Base-by-base conservation (phyloP, 2,888 invertebrate species). In the Drosophila prostipennis region DNA sequence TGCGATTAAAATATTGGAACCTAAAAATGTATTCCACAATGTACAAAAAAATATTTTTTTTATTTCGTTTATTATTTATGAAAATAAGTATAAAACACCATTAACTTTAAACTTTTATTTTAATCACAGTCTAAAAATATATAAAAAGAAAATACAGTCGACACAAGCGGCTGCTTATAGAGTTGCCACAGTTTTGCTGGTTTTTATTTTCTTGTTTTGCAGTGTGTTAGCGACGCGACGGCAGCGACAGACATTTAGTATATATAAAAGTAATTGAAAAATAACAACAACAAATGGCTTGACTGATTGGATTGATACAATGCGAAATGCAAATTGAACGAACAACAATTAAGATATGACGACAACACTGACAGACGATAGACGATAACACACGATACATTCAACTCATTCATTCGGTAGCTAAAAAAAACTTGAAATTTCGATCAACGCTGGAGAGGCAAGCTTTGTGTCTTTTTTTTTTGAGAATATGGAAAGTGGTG, bases 271-370 rank as follows among this genome's bases (percentile, higher is more conserved):
- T 65, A 37, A 74, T 87, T 53, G 32, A 48, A 68, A 78, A 74
- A 84, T 75, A 84, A 87, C 87, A 82, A 82, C 87, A 82, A 77
- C 87, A 76, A 81, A 86, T 83, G 87, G 60, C 36, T 63, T 37
- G 32, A 60, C 29, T 60, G 56, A 72, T 39, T 60, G 34, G 19
- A 29, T 37, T 46, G 53, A 53, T 19, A 46, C 60, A 60, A 81
- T 79, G 72, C 67, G 71, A 48, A 58, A 82, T 80, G 78, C 58
- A 72, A 78, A 78, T 71, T 67, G 78, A 83, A 73, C 74, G 16
- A 68, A 77, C 79, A 84, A 84, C 87, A 81, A 60, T 81, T 59
- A 84, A 68, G 63, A 42, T 65, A 58, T 65, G 72, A 52, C 76
- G 67, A 76, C 74, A 87, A 83, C 84, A 78, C 67, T 74, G 81